Evolutionary conservation across 2,888 invertebrate species (phyloP).

Genomic region (Parnassius mnemosyne): DNA sequence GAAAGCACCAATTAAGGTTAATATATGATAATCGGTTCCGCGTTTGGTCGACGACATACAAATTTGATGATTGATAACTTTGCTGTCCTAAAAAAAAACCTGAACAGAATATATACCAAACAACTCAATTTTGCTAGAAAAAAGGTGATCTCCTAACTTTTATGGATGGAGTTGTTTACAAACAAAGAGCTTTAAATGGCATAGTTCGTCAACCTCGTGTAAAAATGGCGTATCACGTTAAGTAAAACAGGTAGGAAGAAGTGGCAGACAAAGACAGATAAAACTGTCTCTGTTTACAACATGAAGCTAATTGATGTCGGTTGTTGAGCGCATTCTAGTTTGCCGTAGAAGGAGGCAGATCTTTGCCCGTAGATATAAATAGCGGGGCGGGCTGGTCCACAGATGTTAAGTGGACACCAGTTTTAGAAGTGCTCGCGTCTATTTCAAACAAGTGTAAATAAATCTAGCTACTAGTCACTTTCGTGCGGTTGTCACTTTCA

Average conservation of each 20-base stretch:
- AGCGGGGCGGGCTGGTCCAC: constrained; percentile 57
- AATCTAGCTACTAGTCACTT: constrained; percentile 71
- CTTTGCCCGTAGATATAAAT: constrained; percentile 69
- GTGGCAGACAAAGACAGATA: constrained; percentile 53
- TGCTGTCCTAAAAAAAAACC: constrained; percentile 7
- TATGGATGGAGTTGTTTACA: constrained; percentile 51
- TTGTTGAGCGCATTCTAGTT: constrained; percentile 60
- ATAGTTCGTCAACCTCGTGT: constrained; percentile 55
- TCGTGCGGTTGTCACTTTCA: constrained; percentile 74
- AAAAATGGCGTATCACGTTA: constrained; percentile 45
- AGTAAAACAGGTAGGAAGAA: constrained; percentile 45
- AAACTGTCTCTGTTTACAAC: constrained; percentile 58
- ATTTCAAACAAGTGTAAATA: constrained; percentile 77
- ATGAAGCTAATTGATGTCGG: constrained; percentile 56
- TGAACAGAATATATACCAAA: constrained; percentile 10
- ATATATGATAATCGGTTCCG: constrained; percentile 41
- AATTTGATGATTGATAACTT: constrained; percentile 25
- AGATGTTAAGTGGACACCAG: constrained; percentile 72
- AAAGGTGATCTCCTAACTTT: constrained; percentile 39
- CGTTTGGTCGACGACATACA: constrained; percentile 41
- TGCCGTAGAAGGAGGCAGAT: constrained; percentile 70
- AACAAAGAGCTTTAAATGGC: constrained; percentile 52
- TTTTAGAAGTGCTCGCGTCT: constrained; percentile 71
- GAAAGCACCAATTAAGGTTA: constrained; percentile 26
- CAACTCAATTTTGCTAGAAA: neutral